These are phyloP conservation scores for Cryptomyrus ogoouensis DNA, from an alignment of 2,113 vertebrate species.

Conservation along the genomic window DNA sequence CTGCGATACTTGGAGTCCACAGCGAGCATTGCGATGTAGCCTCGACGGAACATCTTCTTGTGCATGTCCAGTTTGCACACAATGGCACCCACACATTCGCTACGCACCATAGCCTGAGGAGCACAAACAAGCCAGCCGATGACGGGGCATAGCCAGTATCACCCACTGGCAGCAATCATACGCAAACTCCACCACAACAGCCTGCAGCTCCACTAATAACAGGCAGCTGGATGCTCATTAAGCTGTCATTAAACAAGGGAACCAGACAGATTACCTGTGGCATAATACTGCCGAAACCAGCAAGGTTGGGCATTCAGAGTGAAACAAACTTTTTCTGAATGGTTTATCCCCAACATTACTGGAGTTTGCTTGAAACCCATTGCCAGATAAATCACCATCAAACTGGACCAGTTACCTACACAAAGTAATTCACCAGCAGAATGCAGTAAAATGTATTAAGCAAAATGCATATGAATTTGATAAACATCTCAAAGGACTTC, in stretches of 20 bases:
- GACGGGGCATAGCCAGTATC: background rate
- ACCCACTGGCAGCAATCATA: background rate
- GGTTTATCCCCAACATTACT: background rate
- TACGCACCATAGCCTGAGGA: conserved; percentile 91
- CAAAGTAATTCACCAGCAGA: background rate
- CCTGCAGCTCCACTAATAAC: background rate
- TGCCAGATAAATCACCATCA: background rate
- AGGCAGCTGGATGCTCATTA: background rate
- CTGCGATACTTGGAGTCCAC: conserved; percentile 99
- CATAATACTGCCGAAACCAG: background rate
- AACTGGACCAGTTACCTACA: background rate
- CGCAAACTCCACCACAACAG: background rate
- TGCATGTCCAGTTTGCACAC: conserved; percentile 99
- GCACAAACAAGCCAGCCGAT: background rate
- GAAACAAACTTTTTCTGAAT: background rate
- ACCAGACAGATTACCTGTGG: background rate
- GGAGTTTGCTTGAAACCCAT: background rate
- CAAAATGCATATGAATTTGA: background rate
- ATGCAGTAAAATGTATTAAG: background rate
- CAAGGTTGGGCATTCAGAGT: background rate
- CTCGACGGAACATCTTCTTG: conserved; percentile 99
- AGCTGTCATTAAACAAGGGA: background rate
- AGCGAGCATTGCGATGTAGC: conserved; percentile 99
- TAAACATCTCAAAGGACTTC: background rate
- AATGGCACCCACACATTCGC: conserved; percentile 98